Evolutionary conservation across 2,797 vertebrate species (phyloP), one percentile per base, ranked within the genome.

Genomic region (Taeniopygia guttata): DNA sequence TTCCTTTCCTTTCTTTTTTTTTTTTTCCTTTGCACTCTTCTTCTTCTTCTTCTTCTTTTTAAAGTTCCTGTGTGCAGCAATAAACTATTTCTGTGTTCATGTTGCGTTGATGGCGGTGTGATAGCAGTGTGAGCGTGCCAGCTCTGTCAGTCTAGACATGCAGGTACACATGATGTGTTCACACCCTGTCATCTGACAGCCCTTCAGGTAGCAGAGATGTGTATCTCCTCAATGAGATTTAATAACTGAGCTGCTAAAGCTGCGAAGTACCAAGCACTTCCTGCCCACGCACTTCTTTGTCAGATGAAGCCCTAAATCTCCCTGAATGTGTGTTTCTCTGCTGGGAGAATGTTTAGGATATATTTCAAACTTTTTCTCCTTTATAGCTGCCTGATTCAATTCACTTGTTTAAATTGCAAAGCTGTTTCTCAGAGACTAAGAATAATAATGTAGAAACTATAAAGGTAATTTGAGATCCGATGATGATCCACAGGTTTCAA

Each of bases 151-250:
- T 88, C 94, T 58, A 88, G 95, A 93, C 94, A 87, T 48, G 96
- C 77, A 95, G 85, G 85, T 84, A 93, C 85, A 40, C 73, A 67
- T 92, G 86, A 84, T 68, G 75, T 80, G 69, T 69, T 84, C 85
- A 66, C 90, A 82, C 92, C 91, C 84, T 91, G 86, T 94, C 93
- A 95, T 88, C 80, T 95, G 95, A 95, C 92, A 94, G 75, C 70
- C 91, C 93, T 96, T 84, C 84, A 78, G 94, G 89, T 86, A 80
- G 63, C 68, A 92, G 66, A 96, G 82, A 95, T 96, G 49, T 87
- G 2, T 86, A 95, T 95, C 95, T 93, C 56, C 55, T 73, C 83
- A 36, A 42, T 16, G 60, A 62, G 70, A 51, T 87, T 92, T 92
- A 91, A 94, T 87, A 94, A 93, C 69, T 5, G 21, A 70, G 67